Evolutionary conservation across 2,113 vertebrate species (phyloP), one percentile per base, ranked within the genome.

Genomic region (Coregonus clupeaformis): DNA sequence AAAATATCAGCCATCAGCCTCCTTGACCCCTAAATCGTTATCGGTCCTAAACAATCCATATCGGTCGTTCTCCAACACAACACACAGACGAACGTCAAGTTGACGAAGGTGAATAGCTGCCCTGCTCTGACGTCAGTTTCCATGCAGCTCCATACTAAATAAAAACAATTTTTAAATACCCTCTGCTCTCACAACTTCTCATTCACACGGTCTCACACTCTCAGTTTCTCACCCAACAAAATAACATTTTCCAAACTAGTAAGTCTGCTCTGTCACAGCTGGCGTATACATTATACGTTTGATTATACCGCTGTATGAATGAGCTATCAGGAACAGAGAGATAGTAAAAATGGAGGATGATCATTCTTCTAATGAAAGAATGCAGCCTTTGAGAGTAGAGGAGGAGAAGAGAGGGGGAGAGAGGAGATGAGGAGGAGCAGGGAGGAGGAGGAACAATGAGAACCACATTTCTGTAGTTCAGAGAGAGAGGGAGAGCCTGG

Each of bases 81-180:
- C 72, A 70, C 55, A 69, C n/a, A 49, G 29, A 73, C 71, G 72
- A 47, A 80, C 66, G 62, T 63, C 52, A 18, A 42, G 24, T 73
- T 80, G 77, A 87, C 62, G 52, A 67, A 79, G 68, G 72, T 80
- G 69, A 72, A 72, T 70, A 67, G 27, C 36, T 80, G 76, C 80
- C 71, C 72, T 66, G 57, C 80, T 72, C 63, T 73, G 42, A 47
- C 75, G 29, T 49, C 47, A 66, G 71, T 71, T 82, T 76, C 77
- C 77, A 77, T 82, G 71, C 18, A 77, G 73, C n/a, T 70, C 71
- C 55, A 85, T 89, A 89, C 69, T 47, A 87, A 89, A 89, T 88
- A 73, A 88, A 88, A 91, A 73, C 86, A 89, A 55, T 69, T 84
- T 82, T 60, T 76, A 81, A 85, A 86, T 76, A 72, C 24, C n/a